phyloP scores from a whole-genome alignment of 2,888 invertebrate species.

The Crocallis elinguaria region DNA sequence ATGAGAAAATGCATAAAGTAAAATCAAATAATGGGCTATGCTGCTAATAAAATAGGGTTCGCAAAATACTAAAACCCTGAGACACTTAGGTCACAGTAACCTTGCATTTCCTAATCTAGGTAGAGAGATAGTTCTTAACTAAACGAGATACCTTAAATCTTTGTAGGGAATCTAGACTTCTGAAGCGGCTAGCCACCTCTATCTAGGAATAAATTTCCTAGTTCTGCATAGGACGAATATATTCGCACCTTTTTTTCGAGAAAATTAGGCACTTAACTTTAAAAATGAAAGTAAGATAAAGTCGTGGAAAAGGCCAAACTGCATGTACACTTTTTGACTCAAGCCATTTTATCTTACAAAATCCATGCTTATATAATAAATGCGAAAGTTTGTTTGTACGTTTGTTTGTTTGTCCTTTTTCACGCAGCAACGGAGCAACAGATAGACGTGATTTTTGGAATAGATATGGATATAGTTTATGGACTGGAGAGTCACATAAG shows the following conservation, averaged over 20 bases:
- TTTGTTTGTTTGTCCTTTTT: too few species aligned
- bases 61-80: slow-evolving; percentile 9
- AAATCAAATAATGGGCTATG: neutral
- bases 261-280: neutral
- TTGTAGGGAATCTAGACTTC: slow-evolving; percentile 10
- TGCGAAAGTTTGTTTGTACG: too few species aligned
- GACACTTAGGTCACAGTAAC: slow-evolving; percentile 17
- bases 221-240: slow-evolving; percentile 4
- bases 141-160: slow-evolving; percentile 21
- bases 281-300: neutral
- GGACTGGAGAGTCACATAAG: too few species aligned
- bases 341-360: neutral
- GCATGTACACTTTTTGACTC: neutral
- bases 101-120: slow-evolving; percentile 3
- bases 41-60: neutral
- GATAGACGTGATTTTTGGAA: too few species aligned
- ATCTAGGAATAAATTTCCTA: slow-evolving; percentile 21
- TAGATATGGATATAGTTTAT: too few species aligned
- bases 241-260: slow-evolving; percentile 4
- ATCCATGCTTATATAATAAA: too few species aligned
- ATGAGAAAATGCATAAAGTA: neutral
- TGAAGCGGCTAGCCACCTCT: slow-evolving; percentile 8
- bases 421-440: too few species aligned
- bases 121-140: slow-evolving; percentile 9
- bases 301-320: neutral